Evolutionary conservation across 2,797 vertebrate species (phyloP), one percentile per base, ranked within the genome.

Genomic region (Gymnothorax javanicus): DNA sequence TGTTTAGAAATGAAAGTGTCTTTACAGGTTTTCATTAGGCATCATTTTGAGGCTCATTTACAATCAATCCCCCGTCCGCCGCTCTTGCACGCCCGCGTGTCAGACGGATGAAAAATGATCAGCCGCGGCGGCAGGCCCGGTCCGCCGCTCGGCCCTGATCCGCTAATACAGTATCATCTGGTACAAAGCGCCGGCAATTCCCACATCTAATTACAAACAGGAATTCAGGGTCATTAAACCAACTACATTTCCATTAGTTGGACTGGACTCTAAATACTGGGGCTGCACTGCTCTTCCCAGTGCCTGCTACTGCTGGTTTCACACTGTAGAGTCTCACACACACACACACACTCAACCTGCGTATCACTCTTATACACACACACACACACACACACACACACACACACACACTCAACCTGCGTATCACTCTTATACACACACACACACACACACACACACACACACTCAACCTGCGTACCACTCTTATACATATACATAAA

Each of bases 181-280:
- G 96, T 97, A 96, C 94, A 96, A 96, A 96, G 95, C 95, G 96
- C 96, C 93, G 95, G 95, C 96, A 97, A 97, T 97, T 97, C 96
- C 97, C 97, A 97, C 95, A 97, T 97, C 96, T 97, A 96, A 97
- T 97, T 97, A 97, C 95, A 95, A 95, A 96, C 95, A 97, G 96
- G 96, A 97, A 97, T 96, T 96, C 95, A 94, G 96, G 97, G 95
- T 97, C 96, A 97, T 97, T 96, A 97, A 96, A 95, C 95, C 94
- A 96, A 96, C 96, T 95, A 96, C 95, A 97, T 96, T 97, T 96
- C 95, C 96, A 97, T 97, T 96, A 97, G 96, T 94, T 93, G 92
- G 95, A 93, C 94, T 93, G 91, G 96, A 87, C 89, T 88, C 90
- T 91, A 90, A 87, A 89, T 90, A 90, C 88, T 81, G 86, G 58